These are phyloP conservation scores for Tigriopus japonicus DNA, from an alignment of 1,140 invertebrate genomes.

Conservation along the genomic window DNA sequence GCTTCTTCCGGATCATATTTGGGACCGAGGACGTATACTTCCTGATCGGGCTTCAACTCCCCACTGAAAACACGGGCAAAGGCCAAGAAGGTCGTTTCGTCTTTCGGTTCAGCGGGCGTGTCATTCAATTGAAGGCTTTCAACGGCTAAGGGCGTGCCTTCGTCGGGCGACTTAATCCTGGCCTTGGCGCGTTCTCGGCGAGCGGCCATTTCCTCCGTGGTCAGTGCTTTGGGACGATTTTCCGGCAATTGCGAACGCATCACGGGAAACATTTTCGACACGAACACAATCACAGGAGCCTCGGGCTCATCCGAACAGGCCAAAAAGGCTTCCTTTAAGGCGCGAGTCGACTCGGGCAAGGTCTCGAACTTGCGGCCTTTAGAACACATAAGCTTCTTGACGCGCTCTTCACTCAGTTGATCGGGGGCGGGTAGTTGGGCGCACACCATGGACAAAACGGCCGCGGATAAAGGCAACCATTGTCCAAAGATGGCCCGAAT, in stretches of 20 bases:
- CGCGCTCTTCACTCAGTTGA: conserved; percentile 51
- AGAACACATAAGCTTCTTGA: conserved; percentile 51
- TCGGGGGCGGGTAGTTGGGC: conserved; percentile 57
- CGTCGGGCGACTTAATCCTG: conserved; percentile 25
- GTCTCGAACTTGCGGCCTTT: conserved; percentile 43
- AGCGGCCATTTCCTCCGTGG: conserved; percentile 47
- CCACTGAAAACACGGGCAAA: conserved; percentile 89
- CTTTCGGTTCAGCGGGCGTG: conserved; percentile 24
- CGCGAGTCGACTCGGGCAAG: conserved; percentile 45
- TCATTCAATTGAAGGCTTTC: conserved; percentile 18
- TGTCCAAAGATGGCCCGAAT: conserved; percentile 60
- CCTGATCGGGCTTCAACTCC: conserved; percentile 49
- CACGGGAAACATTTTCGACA: conserved; percentile 47
- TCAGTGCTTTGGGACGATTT: conserved; percentile 48
- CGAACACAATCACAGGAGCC: conserved; percentile 57
- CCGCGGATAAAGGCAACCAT: conserved; percentile 49
- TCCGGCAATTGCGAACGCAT: conserved; percentile 46
- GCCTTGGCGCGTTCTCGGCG: conserved; percentile 47
- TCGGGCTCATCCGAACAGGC: conserved; percentile 43
- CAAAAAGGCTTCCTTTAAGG: conserved; percentile 52
- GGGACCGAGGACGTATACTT: conserved; percentile 63
- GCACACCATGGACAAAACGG: conserved; percentile 45
- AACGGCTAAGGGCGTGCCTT: too few species aligned
- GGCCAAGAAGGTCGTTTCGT: conserved; percentile 63
- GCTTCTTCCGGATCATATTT: conserved; percentile 58